A percentile compares a stretch with the other conserved stretches of the same genome.
phyloP scores from a whole-genome alignment of 2,113 vertebrate genomes.

The Chlamydotis undulata region DNA sequence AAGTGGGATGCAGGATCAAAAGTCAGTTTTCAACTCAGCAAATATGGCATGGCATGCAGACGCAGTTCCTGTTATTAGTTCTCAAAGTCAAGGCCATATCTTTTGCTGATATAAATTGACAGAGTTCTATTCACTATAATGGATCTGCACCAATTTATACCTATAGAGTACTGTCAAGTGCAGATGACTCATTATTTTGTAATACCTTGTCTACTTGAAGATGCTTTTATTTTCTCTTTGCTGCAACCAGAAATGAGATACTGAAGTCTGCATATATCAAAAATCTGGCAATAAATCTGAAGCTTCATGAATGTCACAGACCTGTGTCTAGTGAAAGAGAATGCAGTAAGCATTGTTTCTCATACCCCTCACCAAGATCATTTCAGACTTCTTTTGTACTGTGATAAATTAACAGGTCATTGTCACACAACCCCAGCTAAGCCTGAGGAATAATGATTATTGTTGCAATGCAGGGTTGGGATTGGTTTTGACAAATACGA shows the following conservation, averaged over 20 bases:
- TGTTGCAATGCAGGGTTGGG: background rate
- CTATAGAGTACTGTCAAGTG: background rate
- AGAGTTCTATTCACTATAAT: background rate
- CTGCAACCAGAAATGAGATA: background rate
- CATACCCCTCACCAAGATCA: background rate
- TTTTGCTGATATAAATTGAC: background rate
- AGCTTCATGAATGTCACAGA: background rate
- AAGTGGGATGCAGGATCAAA: background rate
- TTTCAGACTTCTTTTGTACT: background rate
- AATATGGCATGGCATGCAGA: background rate
- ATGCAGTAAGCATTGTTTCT: background rate
- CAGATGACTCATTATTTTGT: background rate
- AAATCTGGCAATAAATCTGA: background rate
- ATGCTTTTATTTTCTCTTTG: background rate
- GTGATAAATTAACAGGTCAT: background rate
- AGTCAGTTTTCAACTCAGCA: background rate
- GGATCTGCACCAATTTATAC: background rate
- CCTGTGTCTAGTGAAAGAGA: fast-evolving
- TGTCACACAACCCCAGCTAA: background rate
- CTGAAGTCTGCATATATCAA: background rate
- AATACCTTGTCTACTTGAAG: background rate
- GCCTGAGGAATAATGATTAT: background rate
- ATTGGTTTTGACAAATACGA: background rate
- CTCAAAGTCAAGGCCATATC: background rate
- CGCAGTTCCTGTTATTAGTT: background rate